Evolutionary conservation across 64 coral and sea anemone genomes (phyloP).

Genomic region (Montipora foliosa): DNA sequence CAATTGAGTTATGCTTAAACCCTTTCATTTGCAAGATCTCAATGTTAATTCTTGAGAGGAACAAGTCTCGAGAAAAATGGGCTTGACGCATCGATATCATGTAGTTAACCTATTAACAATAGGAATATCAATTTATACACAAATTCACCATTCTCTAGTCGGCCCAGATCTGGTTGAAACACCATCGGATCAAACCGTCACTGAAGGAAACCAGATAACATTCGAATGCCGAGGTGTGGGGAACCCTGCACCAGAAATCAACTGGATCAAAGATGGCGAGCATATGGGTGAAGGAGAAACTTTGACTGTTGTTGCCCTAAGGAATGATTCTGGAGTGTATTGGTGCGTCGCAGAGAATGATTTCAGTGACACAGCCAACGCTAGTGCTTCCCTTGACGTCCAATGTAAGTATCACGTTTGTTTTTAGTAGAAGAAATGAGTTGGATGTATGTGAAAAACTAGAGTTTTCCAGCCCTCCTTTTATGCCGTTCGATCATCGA

Average conservation of each 20-base stretch:
- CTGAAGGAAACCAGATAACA: neutral
- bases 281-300: constrained; percentile 18
- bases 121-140: too few relatives aligned
- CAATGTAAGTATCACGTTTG: constrained; percentile 2
- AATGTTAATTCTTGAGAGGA: too few relatives aligned
- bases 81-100: too few relatives aligned
- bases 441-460: too few relatives aligned
- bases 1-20: too few relatives aligned
- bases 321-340: constrained; percentile 17
- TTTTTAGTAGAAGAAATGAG: neutral
- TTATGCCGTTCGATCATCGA: too few relatives aligned
- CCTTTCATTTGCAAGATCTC: too few relatives aligned
- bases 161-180: neutral
- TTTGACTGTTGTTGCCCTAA: neutral
- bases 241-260: constrained; percentile 3
- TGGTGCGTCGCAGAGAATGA: neutral
- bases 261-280: constrained; percentile 34
- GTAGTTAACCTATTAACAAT: too few relatives aligned
- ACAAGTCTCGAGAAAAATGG: too few relatives aligned
- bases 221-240: constrained; percentile 16
- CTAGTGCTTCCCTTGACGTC: constrained; percentile 20
- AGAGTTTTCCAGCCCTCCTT: too few relatives aligned
- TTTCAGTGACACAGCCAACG: neutral
- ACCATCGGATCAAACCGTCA: neutral
- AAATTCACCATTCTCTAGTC: neutral